phyloP scores from a whole-genome alignment of 2,797 vertebrate species.

The Threskiornis aethiopicus region DNA sequence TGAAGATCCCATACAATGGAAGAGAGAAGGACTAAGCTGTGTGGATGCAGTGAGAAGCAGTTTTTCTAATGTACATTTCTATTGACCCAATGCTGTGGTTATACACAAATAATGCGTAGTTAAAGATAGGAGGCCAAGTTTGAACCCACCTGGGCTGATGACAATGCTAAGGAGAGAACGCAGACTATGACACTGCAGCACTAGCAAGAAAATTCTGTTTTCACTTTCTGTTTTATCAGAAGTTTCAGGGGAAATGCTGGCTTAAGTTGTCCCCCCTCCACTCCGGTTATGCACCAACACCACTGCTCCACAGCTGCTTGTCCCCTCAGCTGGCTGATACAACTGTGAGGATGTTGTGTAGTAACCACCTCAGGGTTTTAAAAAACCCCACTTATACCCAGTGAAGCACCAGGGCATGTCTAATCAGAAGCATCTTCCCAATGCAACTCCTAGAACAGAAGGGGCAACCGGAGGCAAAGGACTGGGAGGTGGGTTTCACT shows the following conservation, averaged over 20 bases:
- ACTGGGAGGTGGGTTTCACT: not conserved
- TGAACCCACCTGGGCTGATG: not conserved
- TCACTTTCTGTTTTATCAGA: not conserved
- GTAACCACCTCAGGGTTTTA: not conserved
- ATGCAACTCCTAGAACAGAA: accelerated
- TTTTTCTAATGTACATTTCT: not conserved
- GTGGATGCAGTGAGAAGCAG: not conserved
- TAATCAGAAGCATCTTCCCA: not conserved
- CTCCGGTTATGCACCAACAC: accelerated
- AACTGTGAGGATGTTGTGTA: not conserved
- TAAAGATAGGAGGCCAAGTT: not conserved
- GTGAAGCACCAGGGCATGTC: not conserved
- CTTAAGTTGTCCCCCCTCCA: accelerated
- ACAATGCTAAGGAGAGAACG: not conserved
- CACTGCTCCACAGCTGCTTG: not conserved
- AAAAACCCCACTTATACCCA: accelerated
- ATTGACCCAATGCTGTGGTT: not conserved
- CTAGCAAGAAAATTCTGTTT: not conserved
- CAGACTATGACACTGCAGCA: accelerated
- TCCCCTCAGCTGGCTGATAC: not conserved
- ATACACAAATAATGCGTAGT: not conserved
- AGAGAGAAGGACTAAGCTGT: not conserved
- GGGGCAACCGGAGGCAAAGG: not conserved
- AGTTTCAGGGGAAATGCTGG: not conserved
- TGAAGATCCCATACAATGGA: not conserved